A percentile compares a stretch with the other conserved stretches of the same genome.
These are phyloP conservation scores for Karalla daura DNA, from an alignment of 2,797 vertebrate genomes.

Conservation along the genomic window DNA sequence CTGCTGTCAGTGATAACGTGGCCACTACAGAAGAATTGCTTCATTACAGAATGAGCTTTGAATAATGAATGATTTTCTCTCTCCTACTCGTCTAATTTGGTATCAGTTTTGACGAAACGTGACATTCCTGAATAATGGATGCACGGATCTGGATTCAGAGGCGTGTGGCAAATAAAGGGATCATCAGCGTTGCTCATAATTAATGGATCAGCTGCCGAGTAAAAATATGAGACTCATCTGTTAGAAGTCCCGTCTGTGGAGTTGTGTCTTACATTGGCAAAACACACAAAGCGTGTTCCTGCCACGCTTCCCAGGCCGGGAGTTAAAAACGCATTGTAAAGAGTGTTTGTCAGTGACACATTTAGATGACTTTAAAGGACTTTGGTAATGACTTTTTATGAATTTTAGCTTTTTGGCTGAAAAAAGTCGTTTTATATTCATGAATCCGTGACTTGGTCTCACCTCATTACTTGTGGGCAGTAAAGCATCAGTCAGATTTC, in stretches of 20 bases:
- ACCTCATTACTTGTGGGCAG: background rate
- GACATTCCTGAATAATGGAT: conserved; percentile 63
- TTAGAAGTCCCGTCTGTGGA: background rate
- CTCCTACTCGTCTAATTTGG: conserved; percentile 14
- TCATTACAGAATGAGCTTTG: conserved; percentile 24
- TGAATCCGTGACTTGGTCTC: background rate
- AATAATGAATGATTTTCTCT: conserved; percentile 31
- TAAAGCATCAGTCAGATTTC: background rate
- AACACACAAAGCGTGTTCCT: conserved; percentile 7
- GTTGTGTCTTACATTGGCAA: background rate
- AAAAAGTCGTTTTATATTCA: conserved; percentile 9
- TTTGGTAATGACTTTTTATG: background rate
- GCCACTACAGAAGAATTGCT: background rate
- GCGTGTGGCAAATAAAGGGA: conserved; percentile 42
- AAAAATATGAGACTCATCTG: conserved; percentile 28
- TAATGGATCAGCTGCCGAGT: conserved; percentile 42
- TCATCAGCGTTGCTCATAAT: conserved; percentile 53
- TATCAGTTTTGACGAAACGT: background rate
- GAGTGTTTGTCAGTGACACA: background rate
- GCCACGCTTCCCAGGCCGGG: background rate
- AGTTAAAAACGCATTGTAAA: background rate
- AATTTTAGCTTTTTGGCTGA: background rate
- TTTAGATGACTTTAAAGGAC: background rate
- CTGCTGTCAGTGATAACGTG: background rate
- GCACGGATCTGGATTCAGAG: conserved; percentile 31